Base-by-base conservation (phyloP, 2,888 invertebrate genomes). In the Drosophila seclusa region DNA sequence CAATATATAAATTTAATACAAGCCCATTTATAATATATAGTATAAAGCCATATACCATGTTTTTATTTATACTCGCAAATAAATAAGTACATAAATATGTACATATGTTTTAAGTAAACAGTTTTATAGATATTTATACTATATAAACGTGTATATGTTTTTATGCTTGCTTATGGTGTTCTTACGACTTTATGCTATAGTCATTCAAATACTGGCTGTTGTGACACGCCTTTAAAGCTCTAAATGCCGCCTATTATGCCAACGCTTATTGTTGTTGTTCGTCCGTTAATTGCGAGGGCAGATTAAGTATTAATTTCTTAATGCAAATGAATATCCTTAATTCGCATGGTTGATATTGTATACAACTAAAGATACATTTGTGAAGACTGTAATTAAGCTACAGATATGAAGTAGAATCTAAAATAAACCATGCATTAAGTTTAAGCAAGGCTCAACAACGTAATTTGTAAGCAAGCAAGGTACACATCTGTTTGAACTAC, bases 161-260 rank as follows among this genome's bases (percentile, higher is more conserved):
- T 64, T 40, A 67, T 67, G 54, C 54, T 49, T 53, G 54, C 55
- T 42, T 48, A 24, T 45, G 45, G 21, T 45, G 13, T 21, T 32
- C 67, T 21, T 38, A 31, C 31, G 57, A 34, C 49, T 50, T 27
- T 66, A 73, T 59, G 40, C 40, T 45, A 49, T 61, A 58, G 64
- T 58, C 74, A 68, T 69, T 54, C 69, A 75, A 53, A 75, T 45
- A 69, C 76, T 75, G 58, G 58, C 38, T 75, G 75, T 24, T 75
- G 36, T 66, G 65, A 58, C 57, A 75, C 61, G 75, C 70, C 75
- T 63, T 32, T 58, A 75, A 75, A 75, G 76, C 75, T 75, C 58
- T 36, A 34, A 66, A 66, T 40, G 36, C 38, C 70, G 76, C 75
- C 40, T 57, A 65, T 48, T 65, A 48, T 40, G 68, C 32, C 57